These are phyloP conservation scores for Carcina quercana DNA, from an alignment of 2,888 invertebrate genomes.

Conservation along the genomic window DNA sequence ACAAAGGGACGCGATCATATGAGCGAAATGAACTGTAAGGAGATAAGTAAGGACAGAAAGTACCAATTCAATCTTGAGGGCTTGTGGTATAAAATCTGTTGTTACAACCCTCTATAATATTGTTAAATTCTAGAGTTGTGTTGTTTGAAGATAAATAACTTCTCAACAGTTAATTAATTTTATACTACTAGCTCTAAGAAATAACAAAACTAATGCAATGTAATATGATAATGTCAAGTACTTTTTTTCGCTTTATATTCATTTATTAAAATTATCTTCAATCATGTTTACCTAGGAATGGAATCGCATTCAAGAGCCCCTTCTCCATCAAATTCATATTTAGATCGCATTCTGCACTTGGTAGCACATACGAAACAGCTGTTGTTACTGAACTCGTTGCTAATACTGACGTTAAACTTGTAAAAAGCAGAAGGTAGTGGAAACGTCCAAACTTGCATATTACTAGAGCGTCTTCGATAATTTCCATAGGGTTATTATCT, in stretches of 20 bases:
- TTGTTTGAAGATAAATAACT: too few species aligned
- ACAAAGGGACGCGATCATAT: constrained; percentile 3
- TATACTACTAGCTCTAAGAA: too few species aligned
- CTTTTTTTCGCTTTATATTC: too few species aligned
- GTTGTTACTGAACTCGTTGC: constrained; percentile 33
- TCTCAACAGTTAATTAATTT: too few species aligned
- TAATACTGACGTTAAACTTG: constrained; percentile 29
- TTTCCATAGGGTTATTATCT: constrained; percentile 30
- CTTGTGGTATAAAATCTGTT: too few species aligned
- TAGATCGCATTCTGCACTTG: constrained; percentile 44
- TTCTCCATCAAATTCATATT: constrained; percentile 39
- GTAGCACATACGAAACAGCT: constrained; percentile 38
- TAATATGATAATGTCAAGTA: too few species aligned
- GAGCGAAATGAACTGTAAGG: constrained; percentile 4
- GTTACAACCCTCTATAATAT: too few species aligned
- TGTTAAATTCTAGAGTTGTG: too few species aligned
- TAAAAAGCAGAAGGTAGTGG: constrained; percentile 31
- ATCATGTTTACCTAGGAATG: constrained; percentile 45
- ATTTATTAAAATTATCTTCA: too few species aligned
- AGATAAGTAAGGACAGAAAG: too few species aligned
- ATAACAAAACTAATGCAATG: too few species aligned
- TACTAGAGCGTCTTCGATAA: constrained; percentile 36
- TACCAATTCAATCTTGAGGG: too few species aligned
- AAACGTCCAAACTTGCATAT: constrained; percentile 39
- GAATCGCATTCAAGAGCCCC: constrained; percentile 38